Conservation (phyloP, 2,113 vertebrate species). For the Colossoma macropomum region DNA sequence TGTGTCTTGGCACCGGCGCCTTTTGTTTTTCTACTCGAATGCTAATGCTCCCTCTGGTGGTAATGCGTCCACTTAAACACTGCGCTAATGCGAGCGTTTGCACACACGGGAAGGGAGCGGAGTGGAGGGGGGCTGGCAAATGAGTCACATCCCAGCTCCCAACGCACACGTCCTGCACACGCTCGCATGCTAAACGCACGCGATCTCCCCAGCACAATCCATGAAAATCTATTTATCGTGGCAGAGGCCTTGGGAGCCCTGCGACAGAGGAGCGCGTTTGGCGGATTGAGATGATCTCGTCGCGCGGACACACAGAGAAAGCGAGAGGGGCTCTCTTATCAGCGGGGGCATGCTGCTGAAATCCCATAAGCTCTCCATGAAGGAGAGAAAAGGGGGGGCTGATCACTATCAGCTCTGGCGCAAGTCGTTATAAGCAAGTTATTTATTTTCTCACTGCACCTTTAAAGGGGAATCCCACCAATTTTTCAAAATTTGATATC, state of each 20-base stretch:
- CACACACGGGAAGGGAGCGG: constrained; percentile 6
- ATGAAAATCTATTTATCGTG: constrained; percentile 33
- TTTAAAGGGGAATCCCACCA: too few species aligned
- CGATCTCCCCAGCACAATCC: constrained; percentile 9
- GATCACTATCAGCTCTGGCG: constrained; percentile 22
- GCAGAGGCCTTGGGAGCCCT: constrained; percentile 24
- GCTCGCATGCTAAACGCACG: constrained; percentile 7
- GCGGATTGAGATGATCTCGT: constrained; percentile 66
- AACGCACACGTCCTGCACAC: background rate
- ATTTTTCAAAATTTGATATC: too few species aligned
- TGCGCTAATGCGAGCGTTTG: constrained; percentile 65
- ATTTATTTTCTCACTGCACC: background rate
- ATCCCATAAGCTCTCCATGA: constrained; percentile 45
- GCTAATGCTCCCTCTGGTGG: constrained; percentile 85
- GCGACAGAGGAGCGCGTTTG: constrained; percentile 61
- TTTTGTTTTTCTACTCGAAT: constrained; percentile 80
- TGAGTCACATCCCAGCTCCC: background rate
- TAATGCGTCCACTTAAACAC: constrained; percentile 80
- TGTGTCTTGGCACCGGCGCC: constrained; percentile 70
- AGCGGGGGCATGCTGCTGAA: constrained; percentile 39
- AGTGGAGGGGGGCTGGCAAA: background rate
- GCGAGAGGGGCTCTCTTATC: constrained; percentile 62
- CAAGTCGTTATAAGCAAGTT: background rate
- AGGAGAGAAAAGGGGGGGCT: background rate
- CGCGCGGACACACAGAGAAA: constrained; percentile 65